Evolutionary conservation across 2,888 invertebrate species (phyloP).

Genomic region (Aphodius granarius): DNA sequence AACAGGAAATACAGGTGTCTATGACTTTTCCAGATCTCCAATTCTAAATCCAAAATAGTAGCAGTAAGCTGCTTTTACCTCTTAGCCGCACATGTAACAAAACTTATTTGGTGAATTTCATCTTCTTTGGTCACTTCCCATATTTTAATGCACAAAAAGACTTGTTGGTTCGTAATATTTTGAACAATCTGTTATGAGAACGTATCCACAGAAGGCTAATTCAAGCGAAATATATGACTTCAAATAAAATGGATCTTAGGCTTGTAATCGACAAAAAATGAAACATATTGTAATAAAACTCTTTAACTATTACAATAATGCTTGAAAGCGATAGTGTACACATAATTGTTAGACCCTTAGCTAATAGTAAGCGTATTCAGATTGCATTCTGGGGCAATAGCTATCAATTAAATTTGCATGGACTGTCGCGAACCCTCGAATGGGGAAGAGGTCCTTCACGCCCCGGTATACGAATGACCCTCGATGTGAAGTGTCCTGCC

Average conservation of each 20-base stretch:
- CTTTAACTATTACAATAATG: neutral
- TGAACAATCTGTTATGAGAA: too few relatives aligned
- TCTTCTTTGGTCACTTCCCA: too few relatives aligned
- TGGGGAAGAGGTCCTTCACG: neutral
- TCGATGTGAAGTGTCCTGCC: neutral
- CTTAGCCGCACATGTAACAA: neutral
- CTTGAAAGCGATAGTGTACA: neutral
- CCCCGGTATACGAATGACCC: constrained; percentile 5
- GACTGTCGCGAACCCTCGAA: neutral
- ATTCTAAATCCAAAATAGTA: too few relatives aligned
- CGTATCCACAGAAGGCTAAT: too few relatives aligned
- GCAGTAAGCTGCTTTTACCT: neutral
- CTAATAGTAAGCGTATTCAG: neutral
- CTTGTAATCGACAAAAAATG: neutral
- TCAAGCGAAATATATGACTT: too few relatives aligned
- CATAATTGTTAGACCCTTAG: neutral
- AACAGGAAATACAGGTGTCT: too few relatives aligned
- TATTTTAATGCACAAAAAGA: too few relatives aligned
- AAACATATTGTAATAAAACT: too few relatives aligned
- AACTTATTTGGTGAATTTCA: too few relatives aligned
- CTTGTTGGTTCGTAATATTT: too few relatives aligned
- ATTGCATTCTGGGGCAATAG: neutral
- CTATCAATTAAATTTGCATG: neutral
- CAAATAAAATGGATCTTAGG: too few relatives aligned
- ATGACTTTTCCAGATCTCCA: too few relatives aligned